A percentile compares a stretch with the other conserved stretches of the same genome.
phyloP scores from a whole-genome alignment of 2,113 vertebrate species.

The Thamnophis sirtalis region DNA sequence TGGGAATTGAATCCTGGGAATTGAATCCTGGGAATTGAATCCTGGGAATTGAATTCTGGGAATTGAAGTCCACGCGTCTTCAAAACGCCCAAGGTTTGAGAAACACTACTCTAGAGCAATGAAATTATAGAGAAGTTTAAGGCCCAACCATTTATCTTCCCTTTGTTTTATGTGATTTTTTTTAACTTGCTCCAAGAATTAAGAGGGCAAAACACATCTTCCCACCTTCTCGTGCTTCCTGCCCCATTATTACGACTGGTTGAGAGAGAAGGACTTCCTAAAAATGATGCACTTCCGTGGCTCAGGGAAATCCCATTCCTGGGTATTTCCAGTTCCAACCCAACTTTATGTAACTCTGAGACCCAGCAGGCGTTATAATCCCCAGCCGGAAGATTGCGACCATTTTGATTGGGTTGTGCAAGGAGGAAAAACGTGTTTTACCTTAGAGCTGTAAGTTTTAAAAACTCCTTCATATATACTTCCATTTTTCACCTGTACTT shows the following conservation, averaged over 20 bases:
- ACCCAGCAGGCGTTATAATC: background rate
- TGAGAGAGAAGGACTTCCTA: background rate
- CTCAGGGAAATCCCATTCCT: background rate
- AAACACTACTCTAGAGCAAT: background rate
- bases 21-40: too few species aligned
- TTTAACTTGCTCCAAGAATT: background rate
- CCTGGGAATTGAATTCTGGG: too few species aligned
- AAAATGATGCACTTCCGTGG: background rate
- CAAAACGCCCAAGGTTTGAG: too few species aligned
- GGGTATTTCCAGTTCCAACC: background rate
- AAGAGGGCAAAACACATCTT: background rate
- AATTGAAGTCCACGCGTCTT: background rate
- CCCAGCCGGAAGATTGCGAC: too few species aligned
- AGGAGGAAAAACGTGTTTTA: slow-evolving; percentile 64
- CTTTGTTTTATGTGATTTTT: background rate
- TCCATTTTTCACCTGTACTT: slow-evolving; percentile 98
- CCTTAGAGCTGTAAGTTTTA: slow-evolving; percentile 98
- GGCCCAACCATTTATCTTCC: background rate
- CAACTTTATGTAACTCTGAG: background rate
- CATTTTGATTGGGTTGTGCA: background rate
- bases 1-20: too few species aligned
- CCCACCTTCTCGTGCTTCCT: background rate
- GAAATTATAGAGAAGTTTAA: background rate
- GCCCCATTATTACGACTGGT: rapidly evolving
- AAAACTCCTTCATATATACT: slow-evolving; percentile 97